Evolutionary conservation across 2,113 vertebrate genomes (phyloP), one percentile per base, ranked within the genome.

Genomic region (Macrotus californicus): DNA sequence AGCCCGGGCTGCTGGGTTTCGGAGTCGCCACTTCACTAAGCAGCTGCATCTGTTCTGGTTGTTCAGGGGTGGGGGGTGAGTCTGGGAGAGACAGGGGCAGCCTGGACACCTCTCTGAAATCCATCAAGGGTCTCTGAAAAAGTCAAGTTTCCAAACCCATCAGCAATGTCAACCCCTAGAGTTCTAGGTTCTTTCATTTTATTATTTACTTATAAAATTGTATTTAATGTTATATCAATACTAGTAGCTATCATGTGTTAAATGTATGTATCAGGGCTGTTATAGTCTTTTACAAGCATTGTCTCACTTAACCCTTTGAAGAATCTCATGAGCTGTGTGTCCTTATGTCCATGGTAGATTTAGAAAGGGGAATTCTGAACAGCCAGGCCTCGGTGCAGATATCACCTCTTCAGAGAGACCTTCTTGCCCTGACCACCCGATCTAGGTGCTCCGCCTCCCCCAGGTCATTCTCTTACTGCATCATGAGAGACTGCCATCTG

Each of bases 101-200:
- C 87, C 52, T 96, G 82, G 54, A 85, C 87, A 92, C 48, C 67
- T 75, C 90, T n/a, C 22, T 81, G 69, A 92, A 95, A 91, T 96
- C 97, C 95, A 64, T 9, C 1, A 21, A 29, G 59, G 94, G 84
- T 89, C 96, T 98, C 98, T 98, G 97, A 87, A 98, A 97, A 95
- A 95, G 82, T 41, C 48, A 83, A 94, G 31, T 90, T 92, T 43
- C 50, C 92, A 96, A 66, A 89, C 2, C 16, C 9, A 5, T 97
- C 43, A 97, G 59, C 46, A 46, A 2, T n/a, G 54, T 31, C 26
- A 54, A 61, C 0, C 31, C 22, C 5, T 15, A 4, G 19, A 18
- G 7, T 0, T 36, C 50, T 41, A 36, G 73, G 14, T 22, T 41
- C 61, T 50, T 61, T 56, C 9, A 22, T 46, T 76, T 66, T 80